Percentiles rank a stretch among this genome's conserved stretches.
These are phyloP conservation scores for Chymomyza procnemis DNA, from an alignment of 2,888 invertebrate species.

Conservation along the genomic window DNA sequence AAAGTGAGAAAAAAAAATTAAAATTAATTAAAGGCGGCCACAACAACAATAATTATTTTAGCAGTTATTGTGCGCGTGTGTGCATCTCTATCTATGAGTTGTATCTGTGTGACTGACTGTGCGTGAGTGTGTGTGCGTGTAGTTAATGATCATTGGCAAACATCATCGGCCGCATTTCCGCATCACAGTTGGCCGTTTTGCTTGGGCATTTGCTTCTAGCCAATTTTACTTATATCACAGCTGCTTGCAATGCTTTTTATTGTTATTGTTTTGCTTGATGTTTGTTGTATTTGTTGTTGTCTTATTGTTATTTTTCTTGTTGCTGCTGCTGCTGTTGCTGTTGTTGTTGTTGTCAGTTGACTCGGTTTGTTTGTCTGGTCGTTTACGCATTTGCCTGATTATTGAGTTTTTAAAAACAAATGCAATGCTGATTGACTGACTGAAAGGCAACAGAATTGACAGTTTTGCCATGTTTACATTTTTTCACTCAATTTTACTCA, in stretches of 20 bases:
- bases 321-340: conserved; percentile 21
- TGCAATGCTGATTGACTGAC: conserved; percentile 1
- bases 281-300: conserved; percentile 21
- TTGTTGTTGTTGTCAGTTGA: conserved; percentile 31
- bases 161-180: not conserved
- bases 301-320: conserved; percentile 20
- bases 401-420: conserved; percentile 15
- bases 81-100: not conserved
- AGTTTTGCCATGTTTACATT: not conserved
- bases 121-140: not conserved
- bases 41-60: conserved; percentile 27
- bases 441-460: not conserved
- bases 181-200: not conserved
- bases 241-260: not conserved
- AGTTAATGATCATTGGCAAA: not conserved
- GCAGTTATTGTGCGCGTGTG: conserved; percentile 19
- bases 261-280: not conserved
- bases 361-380: conserved; percentile 16
- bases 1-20: not conserved
- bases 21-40: conserved; percentile 58
- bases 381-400: conserved; percentile 9
- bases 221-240: not conserved
- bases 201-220: not conserved
- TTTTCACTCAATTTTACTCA: too few relatives aligned
- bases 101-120: not conserved